These are phyloP conservation scores for Pseudorectes ferrugineus DNA, from an alignment of 2,113 vertebrate species.

Conservation along the genomic window DNA sequence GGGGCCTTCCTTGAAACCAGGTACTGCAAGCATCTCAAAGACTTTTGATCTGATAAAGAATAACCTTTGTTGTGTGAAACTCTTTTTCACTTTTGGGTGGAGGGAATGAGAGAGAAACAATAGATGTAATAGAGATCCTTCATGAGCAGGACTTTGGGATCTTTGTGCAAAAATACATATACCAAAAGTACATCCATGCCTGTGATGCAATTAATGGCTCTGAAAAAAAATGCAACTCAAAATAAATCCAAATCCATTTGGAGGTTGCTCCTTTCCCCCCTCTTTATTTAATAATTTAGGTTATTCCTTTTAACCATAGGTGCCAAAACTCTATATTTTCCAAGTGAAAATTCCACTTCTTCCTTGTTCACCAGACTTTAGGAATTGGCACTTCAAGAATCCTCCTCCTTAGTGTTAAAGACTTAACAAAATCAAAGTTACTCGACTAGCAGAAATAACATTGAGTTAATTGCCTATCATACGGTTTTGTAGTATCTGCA, in stretches of 20 bases:
- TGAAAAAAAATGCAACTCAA: neutral
- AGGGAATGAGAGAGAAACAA: neutral
- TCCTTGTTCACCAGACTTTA: neutral
- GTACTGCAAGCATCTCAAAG: neutral
- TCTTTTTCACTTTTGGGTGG: neutral
- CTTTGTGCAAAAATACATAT: neutral
- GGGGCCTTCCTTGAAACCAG: neutral
- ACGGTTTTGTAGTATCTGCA: constrained; percentile 49
- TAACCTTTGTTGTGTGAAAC: neutral
- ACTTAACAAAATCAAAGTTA: constrained; percentile 12
- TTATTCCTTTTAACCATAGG: neutral
- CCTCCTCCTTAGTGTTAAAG: neutral
- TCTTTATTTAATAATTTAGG: neutral
- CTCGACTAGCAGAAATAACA: constrained; percentile 14
- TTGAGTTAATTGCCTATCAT: constrained; percentile 50
- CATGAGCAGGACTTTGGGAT: neutral
- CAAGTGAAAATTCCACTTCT: neutral
- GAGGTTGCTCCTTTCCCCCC: neutral
- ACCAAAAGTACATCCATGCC: neutral
- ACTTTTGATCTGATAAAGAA: neutral
- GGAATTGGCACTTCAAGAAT: neutral
- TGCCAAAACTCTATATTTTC: neutral
- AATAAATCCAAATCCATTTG: neutral
- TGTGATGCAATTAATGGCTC: neutral
- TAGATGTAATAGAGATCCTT: neutral